Evolutionary conservation across 30 jellyfish, hydroid and myxozoan species (phyloP).

Genomic region (Chrysaora quinquecirrha): DNA sequence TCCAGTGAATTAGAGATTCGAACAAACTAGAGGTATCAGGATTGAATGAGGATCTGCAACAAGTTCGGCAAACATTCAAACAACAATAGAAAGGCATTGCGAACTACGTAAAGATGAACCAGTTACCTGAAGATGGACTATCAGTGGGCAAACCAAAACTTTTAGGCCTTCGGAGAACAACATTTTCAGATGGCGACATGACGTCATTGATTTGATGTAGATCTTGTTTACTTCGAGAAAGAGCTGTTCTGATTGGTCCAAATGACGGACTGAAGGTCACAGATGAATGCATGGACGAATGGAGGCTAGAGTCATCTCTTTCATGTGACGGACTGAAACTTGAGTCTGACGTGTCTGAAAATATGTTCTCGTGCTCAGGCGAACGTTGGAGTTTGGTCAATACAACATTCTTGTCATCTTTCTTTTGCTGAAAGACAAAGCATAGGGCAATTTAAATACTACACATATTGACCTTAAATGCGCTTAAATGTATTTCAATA

Average conservation of each 20-base stretch:
- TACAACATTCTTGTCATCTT: constrained; percentile 51
- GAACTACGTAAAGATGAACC: too few relatives aligned
- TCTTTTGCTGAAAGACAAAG: constrained; percentile 32
- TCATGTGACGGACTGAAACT: constrained; percentile 69
- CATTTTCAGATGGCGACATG: constrained; percentile 22
- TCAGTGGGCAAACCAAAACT: constrained; percentile 13
- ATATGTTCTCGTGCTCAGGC: constrained; percentile 56
- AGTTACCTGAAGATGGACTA: constrained; percentile 73
- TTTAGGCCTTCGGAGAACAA: constrained; percentile 38
- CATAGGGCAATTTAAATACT: neutral
- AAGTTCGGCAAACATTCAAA: too few relatives aligned
- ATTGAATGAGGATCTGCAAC: too few relatives aligned
- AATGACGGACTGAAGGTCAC: constrained; percentile 38
- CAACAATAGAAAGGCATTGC: too few relatives aligned
- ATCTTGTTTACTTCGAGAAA: constrained; percentile 89
- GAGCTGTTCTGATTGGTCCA: constrained; percentile 87
- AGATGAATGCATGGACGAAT: constrained; percentile 48
- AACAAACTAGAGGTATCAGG: too few relatives aligned
- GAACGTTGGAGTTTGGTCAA: constrained; percentile 54
- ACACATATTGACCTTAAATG: too few relatives aligned
- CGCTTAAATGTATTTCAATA: too few relatives aligned
- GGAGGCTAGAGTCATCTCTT: constrained; percentile 56
- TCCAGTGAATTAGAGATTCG: too few relatives aligned
- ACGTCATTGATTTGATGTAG: constrained; percentile 46
- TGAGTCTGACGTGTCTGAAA: constrained; percentile 73